These are phyloP conservation scores for Florisuga fusca DNA, from an alignment of 2,797 vertebrate genomes.

Conservation along the genomic window DNA sequence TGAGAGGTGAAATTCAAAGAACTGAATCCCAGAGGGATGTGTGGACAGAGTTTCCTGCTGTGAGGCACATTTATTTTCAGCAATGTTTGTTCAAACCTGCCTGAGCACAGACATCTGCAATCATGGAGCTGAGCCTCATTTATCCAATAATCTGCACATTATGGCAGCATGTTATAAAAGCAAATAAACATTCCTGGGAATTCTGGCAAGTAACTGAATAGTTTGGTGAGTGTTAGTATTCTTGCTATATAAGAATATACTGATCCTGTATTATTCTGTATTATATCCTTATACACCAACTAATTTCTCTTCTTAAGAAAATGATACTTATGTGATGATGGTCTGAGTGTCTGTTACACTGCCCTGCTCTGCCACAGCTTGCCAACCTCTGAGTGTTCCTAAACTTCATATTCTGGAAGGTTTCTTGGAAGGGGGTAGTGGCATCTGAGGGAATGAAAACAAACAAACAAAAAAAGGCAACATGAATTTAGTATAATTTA, in stretches of 20 bases:
- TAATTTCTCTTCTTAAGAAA: not conserved
- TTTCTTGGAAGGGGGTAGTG: not conserved
- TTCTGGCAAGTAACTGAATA: not conserved
- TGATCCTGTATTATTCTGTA: not conserved
- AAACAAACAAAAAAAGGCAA: not conserved
- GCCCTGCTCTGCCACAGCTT: not conserved
- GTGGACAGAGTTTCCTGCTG: not conserved
- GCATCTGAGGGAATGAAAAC: not conserved
- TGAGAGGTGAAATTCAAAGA: not conserved
- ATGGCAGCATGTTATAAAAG: not conserved
- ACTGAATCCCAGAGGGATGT: not conserved
- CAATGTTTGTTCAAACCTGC: not conserved
- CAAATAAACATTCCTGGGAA: not conserved
- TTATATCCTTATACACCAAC: not conserved
- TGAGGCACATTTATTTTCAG: not conserved
- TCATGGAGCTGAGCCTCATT: not conserved
- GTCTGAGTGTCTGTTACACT: not conserved
- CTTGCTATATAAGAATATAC: not conserved
- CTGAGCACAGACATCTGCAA: not conserved
- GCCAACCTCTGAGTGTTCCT: not conserved
- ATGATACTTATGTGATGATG: not conserved
- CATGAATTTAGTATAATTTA: not conserved
- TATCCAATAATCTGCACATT: not conserved
- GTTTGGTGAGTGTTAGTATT: not conserved
- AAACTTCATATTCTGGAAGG: not conserved